Evolutionary conservation across 1,140 invertebrate species (phyloP), one percentile per base, ranked within the genome.

Genomic region (Contarinia nasturtii): DNA sequence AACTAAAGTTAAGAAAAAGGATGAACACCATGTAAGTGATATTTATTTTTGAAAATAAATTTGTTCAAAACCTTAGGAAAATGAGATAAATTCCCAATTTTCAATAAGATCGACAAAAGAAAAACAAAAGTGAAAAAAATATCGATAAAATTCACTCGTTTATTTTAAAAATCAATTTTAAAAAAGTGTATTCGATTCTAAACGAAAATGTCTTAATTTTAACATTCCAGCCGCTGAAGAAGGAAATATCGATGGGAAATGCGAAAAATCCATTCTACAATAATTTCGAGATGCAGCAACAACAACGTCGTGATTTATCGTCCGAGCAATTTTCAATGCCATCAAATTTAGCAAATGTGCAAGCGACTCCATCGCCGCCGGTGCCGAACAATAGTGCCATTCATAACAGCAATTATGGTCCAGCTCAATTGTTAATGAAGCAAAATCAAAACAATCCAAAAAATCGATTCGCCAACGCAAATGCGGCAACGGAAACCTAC

Each of bases 1-100:
- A 36, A 57, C 58, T 14, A 64, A 63, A 34, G 57, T 58, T 0
- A 63, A 63, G 51, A 63, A 64, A 52, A 63, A 62, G 55, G 61
- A 64, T 21, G 58, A 62, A 0, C 51, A 44, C 17, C 59, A 62
- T 49, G 59, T 63, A 33, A 53, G 62, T 60, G n/a, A n/a, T n/a
- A 12, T 57, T 60, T 5, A 60, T 60, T 45, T 55, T 53, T n/a
- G n/a, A n/a, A n/a, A n/a, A n/a, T n/a, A n/a, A n/a, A n/a, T n/a
- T n/a, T n/a, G n/a, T n/a, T n/a, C n/a, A n/a, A n/a, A n/a, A n/a
- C n/a, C n/a, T n/a, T n/a, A n/a, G n/a, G 27, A 27, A 27, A 27
- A 5, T 4, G 12, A 20, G 20, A 5, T 18, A 42, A 17, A 17
- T 11, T 17, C 5, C 17, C 12, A 34, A 8, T 34, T 8, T 8